These are phyloP conservation scores for Metacarcinus magister DNA, from an alignment of 2,888 invertebrate species.

Conservation along the genomic window DNA sequence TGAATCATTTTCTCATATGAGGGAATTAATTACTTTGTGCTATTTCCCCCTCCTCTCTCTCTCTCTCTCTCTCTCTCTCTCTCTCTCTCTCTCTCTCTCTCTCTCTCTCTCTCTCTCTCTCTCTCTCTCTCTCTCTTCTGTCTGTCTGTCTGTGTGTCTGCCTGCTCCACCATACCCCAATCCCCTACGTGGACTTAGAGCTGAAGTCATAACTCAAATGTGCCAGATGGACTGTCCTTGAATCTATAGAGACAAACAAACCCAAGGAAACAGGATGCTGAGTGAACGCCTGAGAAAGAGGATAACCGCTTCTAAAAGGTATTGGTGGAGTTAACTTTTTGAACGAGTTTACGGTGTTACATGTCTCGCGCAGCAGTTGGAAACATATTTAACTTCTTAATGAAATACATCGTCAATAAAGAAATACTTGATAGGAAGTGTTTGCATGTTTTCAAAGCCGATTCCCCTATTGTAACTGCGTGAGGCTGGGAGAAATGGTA, in stretches of 20 bases:
- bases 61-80: slow-evolving; percentile 28
- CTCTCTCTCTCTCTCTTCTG: slow-evolving; percentile 52
- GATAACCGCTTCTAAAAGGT: not conserved
- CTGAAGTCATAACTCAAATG: not conserved
- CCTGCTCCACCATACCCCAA: not conserved
- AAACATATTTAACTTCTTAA: not conserved
- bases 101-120: not conserved
- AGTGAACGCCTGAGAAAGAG: not conserved
- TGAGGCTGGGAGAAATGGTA: not conserved
- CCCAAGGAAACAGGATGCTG: not conserved
- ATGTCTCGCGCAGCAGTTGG: not conserved
- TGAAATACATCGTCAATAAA: not conserved
- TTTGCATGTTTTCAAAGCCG: not conserved
- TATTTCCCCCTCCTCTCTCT: not conserved
- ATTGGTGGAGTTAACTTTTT: not conserved
- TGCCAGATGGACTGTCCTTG: not conserved
- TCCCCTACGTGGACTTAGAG: not conserved
- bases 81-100: not conserved
- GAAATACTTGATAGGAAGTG: not conserved
- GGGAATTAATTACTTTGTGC: not conserved
- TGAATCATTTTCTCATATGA: not conserved
- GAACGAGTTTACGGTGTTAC: not conserved
- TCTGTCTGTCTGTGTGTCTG: slow-evolving; percentile 42
- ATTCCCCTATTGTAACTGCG: not conserved
- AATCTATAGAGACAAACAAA: not conserved